Evolutionary conservation across 2,888 invertebrate genomes (phyloP).

Genomic region (Epinotia ramella): DNA sequence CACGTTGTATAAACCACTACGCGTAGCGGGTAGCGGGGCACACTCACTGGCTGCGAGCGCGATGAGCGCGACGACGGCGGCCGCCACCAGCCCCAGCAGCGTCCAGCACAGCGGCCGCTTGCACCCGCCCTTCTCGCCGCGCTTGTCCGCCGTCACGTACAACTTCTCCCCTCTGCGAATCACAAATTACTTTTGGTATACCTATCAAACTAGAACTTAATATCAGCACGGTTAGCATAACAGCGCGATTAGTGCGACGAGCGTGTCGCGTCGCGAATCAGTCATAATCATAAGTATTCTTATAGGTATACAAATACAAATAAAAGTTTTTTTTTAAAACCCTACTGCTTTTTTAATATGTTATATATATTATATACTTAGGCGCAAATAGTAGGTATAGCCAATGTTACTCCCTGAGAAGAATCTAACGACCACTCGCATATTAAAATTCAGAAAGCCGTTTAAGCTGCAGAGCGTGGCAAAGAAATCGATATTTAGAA

Average conservation of each 20-base stretch:
- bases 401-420: too few relatives aligned
- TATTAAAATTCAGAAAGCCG: too few relatives aligned
- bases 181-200: neutral
- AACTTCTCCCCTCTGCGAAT: constrained; percentile 92
- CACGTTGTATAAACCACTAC: too few relatives aligned
- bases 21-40: constrained; percentile 50
- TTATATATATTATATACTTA: too few relatives aligned
- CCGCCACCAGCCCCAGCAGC: constrained; percentile 87
- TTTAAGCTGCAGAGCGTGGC: too few relatives aligned
- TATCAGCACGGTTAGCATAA: neutral
- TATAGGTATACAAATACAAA: too few relatives aligned
- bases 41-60: constrained; percentile 91
- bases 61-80: constrained; percentile 88
- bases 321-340: too few relatives aligned
- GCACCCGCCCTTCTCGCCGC: constrained; percentile 88
- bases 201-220: neutral
- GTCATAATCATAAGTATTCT: neutral
- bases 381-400: too few relatives aligned
- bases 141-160: constrained; percentile 92
- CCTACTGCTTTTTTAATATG: too few relatives aligned
- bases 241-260: neutral
- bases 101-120: constrained; percentile 90
- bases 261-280: neutral
- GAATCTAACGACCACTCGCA: too few relatives aligned
- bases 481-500: too few relatives aligned